Evolutionary conservation across 2,797 vertebrate species (phyloP).

Genomic region (Melopsittacus undulatus): DNA sequence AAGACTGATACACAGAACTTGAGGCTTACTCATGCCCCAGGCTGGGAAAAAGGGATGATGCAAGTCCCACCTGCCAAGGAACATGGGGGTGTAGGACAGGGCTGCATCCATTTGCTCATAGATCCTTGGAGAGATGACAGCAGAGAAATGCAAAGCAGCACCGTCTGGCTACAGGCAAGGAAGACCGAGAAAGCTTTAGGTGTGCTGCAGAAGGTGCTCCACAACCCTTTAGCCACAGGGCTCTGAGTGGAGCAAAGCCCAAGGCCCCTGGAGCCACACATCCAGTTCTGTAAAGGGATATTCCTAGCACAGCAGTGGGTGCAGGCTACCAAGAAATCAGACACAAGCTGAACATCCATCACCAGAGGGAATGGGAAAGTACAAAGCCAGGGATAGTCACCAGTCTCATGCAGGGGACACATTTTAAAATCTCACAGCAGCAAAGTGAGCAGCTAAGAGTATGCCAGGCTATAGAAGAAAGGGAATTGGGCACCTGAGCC

Average conservation of each 20-base stretch:
- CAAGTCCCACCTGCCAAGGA: too few relatives aligned
- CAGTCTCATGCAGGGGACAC: background rate
- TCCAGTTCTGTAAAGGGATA: background rate
- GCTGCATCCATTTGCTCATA: background rate
- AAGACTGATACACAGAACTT: background rate
- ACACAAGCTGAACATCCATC: background rate
- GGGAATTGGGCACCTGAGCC: accelerated
- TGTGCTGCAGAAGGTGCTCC: background rate
- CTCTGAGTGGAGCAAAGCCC: background rate
- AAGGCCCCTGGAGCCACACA: background rate
- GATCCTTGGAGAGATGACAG: background rate
- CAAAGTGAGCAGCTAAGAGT: background rate
- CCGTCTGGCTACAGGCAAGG: accelerated
- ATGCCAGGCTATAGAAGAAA: background rate
- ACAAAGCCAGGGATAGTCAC: background rate
- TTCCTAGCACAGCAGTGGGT: background rate
- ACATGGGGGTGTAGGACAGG: too few relatives aligned
- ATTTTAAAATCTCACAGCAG: background rate
- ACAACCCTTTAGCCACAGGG: background rate
- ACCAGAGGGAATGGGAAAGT: background rate
- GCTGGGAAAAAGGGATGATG: background rate
- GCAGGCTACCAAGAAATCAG: background rate
- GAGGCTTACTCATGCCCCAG: background rate
- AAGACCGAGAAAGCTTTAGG: background rate
- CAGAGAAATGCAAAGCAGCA: background rate